These are phyloP conservation scores for Struthidea cinerea DNA, from an alignment of 2,113 vertebrate species.

Conservation along the genomic window DNA sequence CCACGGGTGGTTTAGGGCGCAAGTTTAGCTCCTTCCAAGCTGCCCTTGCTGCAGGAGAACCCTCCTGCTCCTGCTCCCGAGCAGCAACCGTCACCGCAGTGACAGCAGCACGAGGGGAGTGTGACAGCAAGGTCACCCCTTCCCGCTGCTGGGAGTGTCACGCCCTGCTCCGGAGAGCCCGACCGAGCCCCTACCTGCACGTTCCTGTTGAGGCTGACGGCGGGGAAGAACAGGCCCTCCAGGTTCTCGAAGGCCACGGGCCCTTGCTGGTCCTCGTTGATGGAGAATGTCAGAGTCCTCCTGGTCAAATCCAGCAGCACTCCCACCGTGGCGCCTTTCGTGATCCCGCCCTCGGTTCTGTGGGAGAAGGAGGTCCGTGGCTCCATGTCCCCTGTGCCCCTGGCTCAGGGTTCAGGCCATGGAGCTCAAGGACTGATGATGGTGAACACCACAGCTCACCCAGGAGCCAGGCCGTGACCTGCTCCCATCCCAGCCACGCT, in stretches of 20 bases:
- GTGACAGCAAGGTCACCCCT: background rate
- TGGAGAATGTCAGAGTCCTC: slow-evolving; percentile 89
- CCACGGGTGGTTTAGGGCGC: rapidly evolving
- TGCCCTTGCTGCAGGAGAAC: background rate
- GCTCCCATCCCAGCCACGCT: background rate
- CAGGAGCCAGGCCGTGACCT: background rate
- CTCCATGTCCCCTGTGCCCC: background rate
- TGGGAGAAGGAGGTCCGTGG: background rate
- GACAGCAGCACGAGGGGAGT: rapidly evolving
- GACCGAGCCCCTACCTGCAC: slow-evolving; percentile 80
- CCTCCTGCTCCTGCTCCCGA: background rate
- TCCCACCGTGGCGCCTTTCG: slow-evolving; percentile 89
- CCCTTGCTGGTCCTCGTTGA: slow-evolving; percentile 98
- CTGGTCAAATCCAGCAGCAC: slow-evolving; percentile 90
- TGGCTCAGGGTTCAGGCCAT: background rate
- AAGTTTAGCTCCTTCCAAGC: background rate
- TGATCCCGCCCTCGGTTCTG: slow-evolving; percentile 94
- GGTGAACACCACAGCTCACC: background rate
- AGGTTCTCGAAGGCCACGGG: slow-evolving; percentile 91
- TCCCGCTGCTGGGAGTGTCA: rapidly evolving
- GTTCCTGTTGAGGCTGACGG: slow-evolving; percentile 96
- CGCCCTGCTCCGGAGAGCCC: background rate
- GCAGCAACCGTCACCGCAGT: rapidly evolving
- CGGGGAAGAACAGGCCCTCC: slow-evolving; percentile 92
- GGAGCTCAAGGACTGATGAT: background rate